Evolutionary conservation across 2,888 invertebrate genomes (phyloP), one percentile per base, ranked within the genome.

Genomic region (Cephus pulcher): DNA sequence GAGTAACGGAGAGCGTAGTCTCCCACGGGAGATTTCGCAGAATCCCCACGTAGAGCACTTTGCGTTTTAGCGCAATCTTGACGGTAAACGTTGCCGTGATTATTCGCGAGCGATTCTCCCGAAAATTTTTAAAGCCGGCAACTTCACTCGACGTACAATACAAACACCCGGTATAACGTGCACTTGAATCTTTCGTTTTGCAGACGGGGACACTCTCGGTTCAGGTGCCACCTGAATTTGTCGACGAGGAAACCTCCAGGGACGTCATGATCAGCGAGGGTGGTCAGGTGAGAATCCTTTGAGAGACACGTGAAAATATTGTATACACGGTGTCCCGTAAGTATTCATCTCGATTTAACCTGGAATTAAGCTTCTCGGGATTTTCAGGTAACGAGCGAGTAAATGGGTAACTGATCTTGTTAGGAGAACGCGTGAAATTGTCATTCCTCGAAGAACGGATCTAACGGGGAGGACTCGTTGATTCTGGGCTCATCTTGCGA

Each of bases 211-310:
- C 94, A 90, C 93, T 98, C 85, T 96, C 97, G 84, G 97, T 98
- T 76, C 96, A 97, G 35, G 95, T 98, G 83, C 97, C 98, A 56
- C 98, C 98, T n/a, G 97, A 98, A 91, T 97, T 98, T 88, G 94
- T 97, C 81, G 90, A 95, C 32, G 96, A 96, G 88, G 97, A 97
- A 89, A 97, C 97, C 35, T 97, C 97, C n/a, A 96, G 97, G 0
- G 98, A 98, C 90, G 94, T 97, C 23, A 96, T 96, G 94, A 96
- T 97, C 40, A 95, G 95, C 35, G 98, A 98, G 93, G 97, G 97
- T 77, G 96, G 96, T 69, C 89, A 90, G 86, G 91, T 90, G 84
- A 86, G 84, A 23, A 23, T 4, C 40, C 23, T 15, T 56, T 9
- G 9, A 23, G 0, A 6, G 56, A 23, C 9, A 23, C 56, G 23